Conservation (phyloP, 2,113 vertebrate genomes). For the Marmota flaviventris region DNA sequence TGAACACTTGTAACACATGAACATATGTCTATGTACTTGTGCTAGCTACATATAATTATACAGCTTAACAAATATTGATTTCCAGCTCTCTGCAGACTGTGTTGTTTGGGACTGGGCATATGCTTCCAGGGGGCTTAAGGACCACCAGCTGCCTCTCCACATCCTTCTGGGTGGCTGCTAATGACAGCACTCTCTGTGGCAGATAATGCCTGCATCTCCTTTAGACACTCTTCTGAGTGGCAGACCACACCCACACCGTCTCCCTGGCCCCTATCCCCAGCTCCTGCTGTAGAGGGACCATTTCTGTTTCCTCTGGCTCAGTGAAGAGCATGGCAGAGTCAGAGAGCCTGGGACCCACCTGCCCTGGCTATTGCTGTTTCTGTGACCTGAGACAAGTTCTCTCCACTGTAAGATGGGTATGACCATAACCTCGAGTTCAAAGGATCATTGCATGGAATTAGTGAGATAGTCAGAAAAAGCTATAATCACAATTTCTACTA, state of each 20-base stretch:
- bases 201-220: not conserved
- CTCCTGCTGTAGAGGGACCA: not conserved
- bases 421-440: not conserved
- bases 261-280: too few relatives aligned
- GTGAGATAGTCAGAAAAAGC: not conserved
- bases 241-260: not conserved
- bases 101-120: not conserved
- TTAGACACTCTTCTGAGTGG: not conserved
- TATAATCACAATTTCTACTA: not conserved
- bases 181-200: accelerated
- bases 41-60: not conserved
- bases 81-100: accelerated
- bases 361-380: not conserved
- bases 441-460: not conserved
- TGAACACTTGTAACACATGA: not conserved
- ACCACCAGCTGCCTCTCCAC: not conserved
- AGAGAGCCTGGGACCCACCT: not conserved
- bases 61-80: not conserved
- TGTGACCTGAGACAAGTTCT: not conserved
- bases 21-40: accelerated
- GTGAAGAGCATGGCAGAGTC: not conserved
- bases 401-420: not conserved
- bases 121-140: too few relatives aligned
- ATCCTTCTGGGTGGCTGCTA: not conserved
- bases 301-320: not conserved